These are phyloP conservation scores for Chloropsis hardwickii DNA, from an alignment of 2,113 vertebrate species.

Conservation along the genomic window DNA sequence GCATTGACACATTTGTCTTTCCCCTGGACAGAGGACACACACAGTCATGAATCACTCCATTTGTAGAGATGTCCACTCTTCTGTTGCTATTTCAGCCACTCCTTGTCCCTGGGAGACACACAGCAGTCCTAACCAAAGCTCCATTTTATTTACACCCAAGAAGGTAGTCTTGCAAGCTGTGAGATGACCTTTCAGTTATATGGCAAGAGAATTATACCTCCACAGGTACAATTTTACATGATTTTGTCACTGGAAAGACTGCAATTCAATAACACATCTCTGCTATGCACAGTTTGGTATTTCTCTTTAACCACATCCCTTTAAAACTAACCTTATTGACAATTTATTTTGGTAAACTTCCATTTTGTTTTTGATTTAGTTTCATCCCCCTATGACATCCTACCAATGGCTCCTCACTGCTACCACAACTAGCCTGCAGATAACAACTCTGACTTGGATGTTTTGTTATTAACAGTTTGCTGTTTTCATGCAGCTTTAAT, in stretches of 20 bases:
- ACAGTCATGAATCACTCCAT: background rate
- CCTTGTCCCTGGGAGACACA: background rate
- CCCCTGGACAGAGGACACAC: background rate
- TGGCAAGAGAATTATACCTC: background rate
- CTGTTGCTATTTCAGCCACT: background rate
- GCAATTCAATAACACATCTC: background rate
- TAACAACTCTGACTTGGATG: background rate
- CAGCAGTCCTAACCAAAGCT: background rate
- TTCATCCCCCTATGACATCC: background rate
- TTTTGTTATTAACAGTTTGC: background rate
- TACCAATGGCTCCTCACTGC: background rate
- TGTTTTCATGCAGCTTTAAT: background rate
- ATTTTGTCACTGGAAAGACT: background rate
- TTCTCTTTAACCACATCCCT: background rate
- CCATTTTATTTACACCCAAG: background rate
- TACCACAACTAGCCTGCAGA: background rate
- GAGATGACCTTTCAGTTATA: background rate
- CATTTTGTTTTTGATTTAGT: background rate
- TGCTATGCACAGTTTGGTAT: background rate
- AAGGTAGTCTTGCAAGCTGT: background rate
- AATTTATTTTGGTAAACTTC: background rate
- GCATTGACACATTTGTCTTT: background rate
- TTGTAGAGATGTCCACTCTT: background rate
- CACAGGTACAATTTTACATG: background rate
- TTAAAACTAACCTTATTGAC: background rate